A percentile compares a stretch with the other conserved stretches of the same genome.
These are phyloP conservation scores for Calliscelio sp. DNA, from an alignment of 2,888 invertebrate genomes.

Conservation along the genomic window DNA sequence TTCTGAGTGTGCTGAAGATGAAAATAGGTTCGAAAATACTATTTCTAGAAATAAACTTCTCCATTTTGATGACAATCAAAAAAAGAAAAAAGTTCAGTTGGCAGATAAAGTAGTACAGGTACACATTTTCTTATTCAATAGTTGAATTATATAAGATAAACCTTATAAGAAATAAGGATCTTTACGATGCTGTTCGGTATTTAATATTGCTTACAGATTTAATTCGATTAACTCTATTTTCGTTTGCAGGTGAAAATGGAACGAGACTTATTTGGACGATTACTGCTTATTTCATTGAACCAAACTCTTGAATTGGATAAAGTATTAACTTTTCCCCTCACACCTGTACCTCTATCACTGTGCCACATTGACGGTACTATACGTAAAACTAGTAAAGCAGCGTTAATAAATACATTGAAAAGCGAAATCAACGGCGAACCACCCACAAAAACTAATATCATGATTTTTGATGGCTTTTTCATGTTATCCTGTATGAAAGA, in stretches of 20 bases:
- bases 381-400: not conserved
- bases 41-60: constrained; percentile 37
- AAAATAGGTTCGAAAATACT: constrained; percentile 39
- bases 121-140: not conserved
- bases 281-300: constrained; percentile 58
- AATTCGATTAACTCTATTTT: too few species aligned
- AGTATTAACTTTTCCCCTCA: constrained; percentile 73
- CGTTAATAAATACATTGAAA: constrained; percentile 71
- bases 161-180: too few species aligned
- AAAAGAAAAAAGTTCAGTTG: constrained; percentile 23
- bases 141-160: not conserved
- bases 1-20: constrained; percentile 44
- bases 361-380: constrained; percentile 42
- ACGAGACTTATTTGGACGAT: constrained; percentile 62
- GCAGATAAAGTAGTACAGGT: constrained; percentile 45
- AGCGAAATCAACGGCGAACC: constrained; percentile 78
- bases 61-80: constrained; percentile 31
- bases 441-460: constrained; percentile 42
- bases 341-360: constrained; percentile 74
- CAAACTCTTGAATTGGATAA: constrained; percentile 71
- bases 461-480: constrained; percentile 79
- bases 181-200: too few species aligned
- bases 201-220: too few species aligned
- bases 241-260: constrained; percentile 26
- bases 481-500: constrained; percentile 60